These are phyloP conservation scores for Solea senegalensis DNA, from an alignment of 2,113 vertebrate species.

Conservation along the genomic window DNA sequence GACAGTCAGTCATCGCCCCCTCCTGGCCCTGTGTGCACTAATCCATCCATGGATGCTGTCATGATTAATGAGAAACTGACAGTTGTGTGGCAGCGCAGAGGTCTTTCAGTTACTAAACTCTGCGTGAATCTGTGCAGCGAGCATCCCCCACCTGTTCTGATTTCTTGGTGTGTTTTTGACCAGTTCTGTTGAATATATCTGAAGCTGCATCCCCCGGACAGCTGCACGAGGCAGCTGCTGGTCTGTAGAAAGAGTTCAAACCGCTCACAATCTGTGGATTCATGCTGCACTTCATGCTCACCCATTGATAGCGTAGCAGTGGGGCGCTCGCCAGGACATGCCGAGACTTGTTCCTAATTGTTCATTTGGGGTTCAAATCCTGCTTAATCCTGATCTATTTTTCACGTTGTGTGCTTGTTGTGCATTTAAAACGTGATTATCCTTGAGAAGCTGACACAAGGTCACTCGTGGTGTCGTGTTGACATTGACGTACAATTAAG, in stretches of 20 bases:
- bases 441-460: conserved; percentile 25
- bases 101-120: conserved; percentile 1
- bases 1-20: background rate
- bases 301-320: conserved; percentile 47
- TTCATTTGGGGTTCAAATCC: conserved; percentile 51
- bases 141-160: conserved; percentile 52
- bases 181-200: conserved; percentile 54
- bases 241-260: conserved; percentile 35
- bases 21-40: background rate
- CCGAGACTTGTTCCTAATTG: conserved; percentile 64
- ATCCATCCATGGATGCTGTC: conserved; percentile 13
- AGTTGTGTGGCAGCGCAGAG: background rate
- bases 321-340: conserved; percentile 54
- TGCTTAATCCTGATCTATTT: conserved; percentile 29
- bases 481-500: conserved; percentile 12
- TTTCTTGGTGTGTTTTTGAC: conserved; percentile 57
- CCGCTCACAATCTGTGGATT: conserved; percentile 64
- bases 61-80: conserved; percentile 17
- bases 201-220: conserved; percentile 54
- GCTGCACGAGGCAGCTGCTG: conserved; percentile 72
- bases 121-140: conserved; percentile 22
- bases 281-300: conserved; percentile 57
- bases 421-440: conserved; percentile 36
- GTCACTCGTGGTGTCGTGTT: conserved; percentile 31
- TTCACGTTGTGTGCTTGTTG: background rate